Conservation (phyloP, 2,888 invertebrate species). For the Drosophila setosimentum region DNA sequence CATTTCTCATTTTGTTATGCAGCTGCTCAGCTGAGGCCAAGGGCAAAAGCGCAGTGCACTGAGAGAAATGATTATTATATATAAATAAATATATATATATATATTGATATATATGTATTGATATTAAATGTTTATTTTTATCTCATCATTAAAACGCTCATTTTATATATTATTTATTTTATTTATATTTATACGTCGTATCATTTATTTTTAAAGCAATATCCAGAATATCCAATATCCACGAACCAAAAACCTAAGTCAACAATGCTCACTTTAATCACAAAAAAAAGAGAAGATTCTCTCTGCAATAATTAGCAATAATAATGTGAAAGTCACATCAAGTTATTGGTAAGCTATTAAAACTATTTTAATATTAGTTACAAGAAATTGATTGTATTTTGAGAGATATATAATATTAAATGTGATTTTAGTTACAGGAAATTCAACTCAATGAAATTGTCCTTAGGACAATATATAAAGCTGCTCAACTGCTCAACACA, state of each 20-base stretch:
- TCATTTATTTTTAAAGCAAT: not conserved
- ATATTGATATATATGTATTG: too few species aligned
- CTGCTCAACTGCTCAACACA: not conserved
- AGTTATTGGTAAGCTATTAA: not conserved
- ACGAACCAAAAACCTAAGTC: not conserved
- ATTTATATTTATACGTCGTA: too few species aligned
- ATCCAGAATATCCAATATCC: not conserved
- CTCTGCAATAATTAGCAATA: not conserved
- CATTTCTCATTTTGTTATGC: constrained; percentile 42
- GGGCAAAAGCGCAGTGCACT: constrained; percentile 47
- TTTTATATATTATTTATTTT: not conserved
- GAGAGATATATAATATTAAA: too few species aligned
- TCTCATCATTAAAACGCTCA: not conserved
- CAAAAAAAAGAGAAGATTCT: not conserved
- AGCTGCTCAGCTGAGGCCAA: constrained; percentile 39
- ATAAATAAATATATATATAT: too few species aligned
- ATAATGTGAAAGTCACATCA: not conserved
- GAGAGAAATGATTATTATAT: constrained; percentile 24
- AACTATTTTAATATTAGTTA: not conserved
- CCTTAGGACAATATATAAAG: not conserved
- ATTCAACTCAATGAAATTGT: not conserved
- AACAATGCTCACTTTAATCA: not conserved
- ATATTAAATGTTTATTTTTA: too few species aligned
- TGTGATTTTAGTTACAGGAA: not conserved
- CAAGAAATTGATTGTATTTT: not conserved